phyloP scores from a whole-genome alignment of 2,888 invertebrate species.

The Stegophylla sp. region DNA sequence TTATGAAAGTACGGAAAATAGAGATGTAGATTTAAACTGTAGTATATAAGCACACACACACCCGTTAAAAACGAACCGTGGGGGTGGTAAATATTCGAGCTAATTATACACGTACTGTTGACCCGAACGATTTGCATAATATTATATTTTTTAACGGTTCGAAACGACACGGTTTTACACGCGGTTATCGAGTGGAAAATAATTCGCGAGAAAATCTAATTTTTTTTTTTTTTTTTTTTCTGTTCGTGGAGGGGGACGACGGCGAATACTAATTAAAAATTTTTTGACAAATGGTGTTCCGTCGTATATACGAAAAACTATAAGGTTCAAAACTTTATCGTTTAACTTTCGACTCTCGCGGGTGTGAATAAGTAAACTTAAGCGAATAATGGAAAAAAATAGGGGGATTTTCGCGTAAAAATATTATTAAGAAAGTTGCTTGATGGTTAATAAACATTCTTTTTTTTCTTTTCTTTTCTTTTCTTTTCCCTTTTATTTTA shows the following conservation, averaged over 20 bases:
- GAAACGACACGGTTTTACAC: not conserved
- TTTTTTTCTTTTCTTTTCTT: not conserved
- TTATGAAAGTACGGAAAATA: not conserved
- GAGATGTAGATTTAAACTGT: constrained; percentile 1
- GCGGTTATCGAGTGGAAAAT: not conserved
- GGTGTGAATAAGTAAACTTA: constrained; percentile 26
- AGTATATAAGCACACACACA: too few species aligned
- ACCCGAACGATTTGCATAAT: constrained; percentile 24
- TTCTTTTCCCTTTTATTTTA: too few species aligned
- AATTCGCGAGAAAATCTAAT: constrained; percentile 4
- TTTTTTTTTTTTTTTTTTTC: too few species aligned
- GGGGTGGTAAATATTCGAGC: not conserved
- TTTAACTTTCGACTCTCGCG: constrained; percentile 37
- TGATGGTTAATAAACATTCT: constrained; percentile 22
- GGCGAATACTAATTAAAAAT: constrained; percentile 19
- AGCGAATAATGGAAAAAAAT: constrained; percentile 30
- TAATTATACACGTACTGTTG: not conserved
- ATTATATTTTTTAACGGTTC: not conserved
- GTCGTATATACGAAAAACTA: constrained; percentile 16
- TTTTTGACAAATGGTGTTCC: constrained; percentile 37
- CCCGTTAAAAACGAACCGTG: not conserved
- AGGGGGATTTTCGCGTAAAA: constrained; percentile 19
- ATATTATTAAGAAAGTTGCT: constrained; percentile 35
- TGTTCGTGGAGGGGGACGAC: not conserved
- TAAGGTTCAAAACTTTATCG: constrained; percentile 45